Conservation (phyloP, 2,113 vertebrate species). For the Calcarius ornatus region DNA sequence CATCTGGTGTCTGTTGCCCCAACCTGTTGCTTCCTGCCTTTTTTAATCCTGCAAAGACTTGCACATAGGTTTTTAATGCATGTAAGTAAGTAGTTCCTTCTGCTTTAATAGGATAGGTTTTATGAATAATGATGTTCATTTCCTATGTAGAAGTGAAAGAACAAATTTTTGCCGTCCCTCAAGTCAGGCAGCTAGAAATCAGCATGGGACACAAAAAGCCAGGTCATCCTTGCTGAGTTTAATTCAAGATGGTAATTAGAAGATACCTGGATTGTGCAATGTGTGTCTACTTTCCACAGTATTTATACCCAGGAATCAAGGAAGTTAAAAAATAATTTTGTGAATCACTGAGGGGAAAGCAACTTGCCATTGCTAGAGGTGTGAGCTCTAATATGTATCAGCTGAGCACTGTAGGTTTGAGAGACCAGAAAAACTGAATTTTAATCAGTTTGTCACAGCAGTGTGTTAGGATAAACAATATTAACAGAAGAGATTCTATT, state of each 20-base stretch:
- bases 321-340: neutral
- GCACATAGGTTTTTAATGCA: neutral
- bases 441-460: neutral
- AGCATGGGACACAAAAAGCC: neutral
- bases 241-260: neutral
- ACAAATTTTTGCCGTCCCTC: neutral
- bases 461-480: neutral
- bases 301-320: neutral
- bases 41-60: conserved; percentile 27
- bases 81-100: neutral
- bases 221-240: neutral
- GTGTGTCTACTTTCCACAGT: neutral
- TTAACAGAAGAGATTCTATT: neutral
- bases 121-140: neutral
- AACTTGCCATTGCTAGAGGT: neutral
- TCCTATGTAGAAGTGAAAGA: neutral
- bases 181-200: neutral
- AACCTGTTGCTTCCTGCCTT: conserved; percentile 39
- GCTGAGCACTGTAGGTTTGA: neutral
- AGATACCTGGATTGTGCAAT: neutral
- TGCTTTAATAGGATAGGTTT: neutral
- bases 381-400: neutral
- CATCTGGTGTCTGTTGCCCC: neutral
- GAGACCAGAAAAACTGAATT: neutral
- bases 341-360: neutral